These are phyloP conservation scores for Gracilinanus agilis DNA, from an alignment of 2,113 vertebrate species.

Conservation along the genomic window DNA sequence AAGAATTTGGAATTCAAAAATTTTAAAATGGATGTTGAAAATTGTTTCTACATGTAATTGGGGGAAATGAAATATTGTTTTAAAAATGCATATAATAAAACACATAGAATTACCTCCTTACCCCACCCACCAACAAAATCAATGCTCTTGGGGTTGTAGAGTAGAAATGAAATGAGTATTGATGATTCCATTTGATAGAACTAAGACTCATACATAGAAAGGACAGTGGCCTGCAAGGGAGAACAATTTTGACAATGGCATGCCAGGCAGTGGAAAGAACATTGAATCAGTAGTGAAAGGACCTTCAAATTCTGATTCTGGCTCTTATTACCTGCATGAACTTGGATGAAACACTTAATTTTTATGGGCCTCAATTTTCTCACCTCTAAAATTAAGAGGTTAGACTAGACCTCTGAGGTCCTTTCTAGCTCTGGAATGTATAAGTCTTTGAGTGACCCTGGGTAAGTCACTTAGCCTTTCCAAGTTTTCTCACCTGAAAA, in stretches of 20 bases:
- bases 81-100: too few species aligned
- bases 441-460: background rate
- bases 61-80: too few species aligned
- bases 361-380: background rate
- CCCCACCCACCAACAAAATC: too few species aligned
- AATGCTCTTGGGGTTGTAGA: too few species aligned
- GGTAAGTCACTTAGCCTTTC: background rate
- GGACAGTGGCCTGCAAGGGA: background rate
- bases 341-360: background rate
- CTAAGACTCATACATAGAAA: background rate
- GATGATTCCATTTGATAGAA: background rate
- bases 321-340: background rate
- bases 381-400: background rate
- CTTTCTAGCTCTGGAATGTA: background rate
- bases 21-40: too few species aligned
- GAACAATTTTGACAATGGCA: background rate
- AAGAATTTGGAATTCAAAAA: too few species aligned
- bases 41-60: too few species aligned
- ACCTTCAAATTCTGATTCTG: background rate
- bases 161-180: background rate
- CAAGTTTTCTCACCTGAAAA: background rate
- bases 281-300: background rate
- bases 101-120: too few species aligned
- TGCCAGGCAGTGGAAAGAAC: background rate
- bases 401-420: background rate